Evolutionary conservation across 2,797 vertebrate genomes (phyloP).

Genomic region (Champsocephalus esox): DNA sequence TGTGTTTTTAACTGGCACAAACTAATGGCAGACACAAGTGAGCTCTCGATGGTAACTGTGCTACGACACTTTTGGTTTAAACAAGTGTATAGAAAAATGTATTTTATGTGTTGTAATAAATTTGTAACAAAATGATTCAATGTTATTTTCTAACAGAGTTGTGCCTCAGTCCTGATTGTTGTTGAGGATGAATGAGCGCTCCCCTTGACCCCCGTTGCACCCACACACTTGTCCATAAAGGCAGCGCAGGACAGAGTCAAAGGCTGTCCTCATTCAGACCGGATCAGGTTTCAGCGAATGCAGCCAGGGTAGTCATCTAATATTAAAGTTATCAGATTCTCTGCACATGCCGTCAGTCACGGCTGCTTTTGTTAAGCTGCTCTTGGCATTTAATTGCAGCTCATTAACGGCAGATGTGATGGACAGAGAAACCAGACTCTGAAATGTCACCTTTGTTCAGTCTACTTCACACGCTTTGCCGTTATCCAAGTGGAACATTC

Average conservation of each 20-base stretch:
- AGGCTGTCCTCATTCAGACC: slow-evolving; percentile 4
- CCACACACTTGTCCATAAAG: slow-evolving; percentile 25
- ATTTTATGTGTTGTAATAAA: slow-evolving; percentile 81
- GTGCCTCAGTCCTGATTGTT: slow-evolving; percentile 14
- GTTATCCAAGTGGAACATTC: neutral
- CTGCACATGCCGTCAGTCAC: slow-evolving; percentile 7
- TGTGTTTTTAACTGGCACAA: slow-evolving; percentile 68
- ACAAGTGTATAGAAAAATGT: slow-evolving; percentile 52
- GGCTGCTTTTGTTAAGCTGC: slow-evolving; percentile 13
- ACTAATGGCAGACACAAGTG: slow-evolving; percentile 36
- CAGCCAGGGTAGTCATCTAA: neutral
- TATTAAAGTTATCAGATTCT: slow-evolving; percentile 16
- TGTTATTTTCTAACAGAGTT: slow-evolving; percentile 2
- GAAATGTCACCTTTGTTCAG: neutral
- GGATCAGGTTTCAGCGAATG: slow-evolving; percentile 21
- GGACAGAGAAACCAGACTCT: neutral
- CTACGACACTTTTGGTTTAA: slow-evolving; percentile 53
- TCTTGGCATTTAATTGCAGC: slow-evolving; percentile 18
- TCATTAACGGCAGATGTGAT: slow-evolving; percentile 18
- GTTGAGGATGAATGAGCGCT: slow-evolving; percentile 26
- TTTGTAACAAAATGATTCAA: slow-evolving; percentile 43
- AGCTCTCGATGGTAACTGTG: slow-evolving; percentile 40
- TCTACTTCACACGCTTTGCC: neutral
- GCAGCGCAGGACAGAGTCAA: slow-evolving; percentile 1
- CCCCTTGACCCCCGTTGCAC: neutral